Base-by-base conservation (phyloP, 1,140 invertebrate genomes). In the Parapsyche elsis region DNA sequence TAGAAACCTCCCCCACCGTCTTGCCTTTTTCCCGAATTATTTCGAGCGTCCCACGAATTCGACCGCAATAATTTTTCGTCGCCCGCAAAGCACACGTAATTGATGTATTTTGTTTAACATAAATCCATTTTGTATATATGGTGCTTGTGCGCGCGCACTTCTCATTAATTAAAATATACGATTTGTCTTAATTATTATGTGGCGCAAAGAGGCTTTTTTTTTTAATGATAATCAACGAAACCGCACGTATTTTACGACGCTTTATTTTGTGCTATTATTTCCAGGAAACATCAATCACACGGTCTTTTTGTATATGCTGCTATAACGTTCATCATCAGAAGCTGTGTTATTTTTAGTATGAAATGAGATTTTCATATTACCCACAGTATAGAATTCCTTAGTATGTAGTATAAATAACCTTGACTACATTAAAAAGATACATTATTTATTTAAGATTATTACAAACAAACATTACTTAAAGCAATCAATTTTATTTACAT, bases 201-300 rank as follows among this genome's bases (percentile, higher is more conserved):
- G 30, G 30, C 30, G 7, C 30, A 38, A 38, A 38, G 7, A 38
- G 1, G 7, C 30, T 1, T 38, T 38, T 38, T 4, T 38, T 38
- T 38, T 38, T 38, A 38, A 38, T 38, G 7, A 38, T 7, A 38
- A 38, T 38, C 30, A 4, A 38, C 30, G 30, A 38, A 38, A 61
- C 16, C 57, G 57, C 57, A 61, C 57, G 57, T 61, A 38, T 61
- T 53, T 74, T 74, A 74, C 71, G 57, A 74, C 44, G 71, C 38
- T 16, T 74, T 49, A 19, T 74, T 45, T 45, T n/a, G 71, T 1
- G 71, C 14, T 16, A 46, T 49, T 16, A 49, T 44, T 74, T 74
- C 71, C 71, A 74, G 71, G 71, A 74, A 74, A 45, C 71, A 74
- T 74, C 71, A 74, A 74, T 74, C 71, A 74, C 5, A 46, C 21